phyloP scores from a whole-genome alignment of 2,797 vertebrate species.

The Sternotherus odoratus region DNA sequence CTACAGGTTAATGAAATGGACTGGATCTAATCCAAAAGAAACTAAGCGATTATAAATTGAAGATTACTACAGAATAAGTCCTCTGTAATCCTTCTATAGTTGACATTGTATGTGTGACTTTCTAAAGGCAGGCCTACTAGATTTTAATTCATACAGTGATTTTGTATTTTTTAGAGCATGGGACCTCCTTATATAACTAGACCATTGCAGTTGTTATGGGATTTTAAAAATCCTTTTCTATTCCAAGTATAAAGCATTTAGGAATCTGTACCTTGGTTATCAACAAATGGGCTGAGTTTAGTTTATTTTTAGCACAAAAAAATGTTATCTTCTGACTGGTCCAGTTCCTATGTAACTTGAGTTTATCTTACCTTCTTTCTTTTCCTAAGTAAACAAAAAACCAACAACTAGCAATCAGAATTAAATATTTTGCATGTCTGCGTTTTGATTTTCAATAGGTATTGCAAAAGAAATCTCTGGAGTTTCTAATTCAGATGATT shows the following conservation, averaged over 20 bases:
- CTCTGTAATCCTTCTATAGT: constrained; percentile 72
- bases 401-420: neutral
- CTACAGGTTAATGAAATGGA: constrained; percentile 78
- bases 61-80: constrained; percentile 76
- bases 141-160: constrained; percentile 60
- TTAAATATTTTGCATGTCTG: neutral
- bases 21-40: constrained; percentile 79
- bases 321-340: neutral
- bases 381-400: constrained; percentile 4
- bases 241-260: neutral
- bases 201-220: constrained; percentile 34
- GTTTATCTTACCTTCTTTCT: neutral
- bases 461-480: accelerated
- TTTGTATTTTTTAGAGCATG: constrained; percentile 49
- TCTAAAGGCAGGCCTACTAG: constrained; percentile 60
- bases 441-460: neutral
- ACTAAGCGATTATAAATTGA: constrained; percentile 74
- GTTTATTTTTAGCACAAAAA: neutral
- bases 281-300: neutral
- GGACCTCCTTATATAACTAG: constrained; percentile 60
- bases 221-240: constrained; percentile 55
- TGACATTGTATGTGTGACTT: constrained; percentile 71
- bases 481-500: neutral
- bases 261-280: constrained; percentile 16
- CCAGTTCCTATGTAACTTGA: neutral